These are phyloP conservation scores for Campoplex capitator DNA, from an alignment of 2,888 invertebrate genomes.

Conservation along the genomic window DNA sequence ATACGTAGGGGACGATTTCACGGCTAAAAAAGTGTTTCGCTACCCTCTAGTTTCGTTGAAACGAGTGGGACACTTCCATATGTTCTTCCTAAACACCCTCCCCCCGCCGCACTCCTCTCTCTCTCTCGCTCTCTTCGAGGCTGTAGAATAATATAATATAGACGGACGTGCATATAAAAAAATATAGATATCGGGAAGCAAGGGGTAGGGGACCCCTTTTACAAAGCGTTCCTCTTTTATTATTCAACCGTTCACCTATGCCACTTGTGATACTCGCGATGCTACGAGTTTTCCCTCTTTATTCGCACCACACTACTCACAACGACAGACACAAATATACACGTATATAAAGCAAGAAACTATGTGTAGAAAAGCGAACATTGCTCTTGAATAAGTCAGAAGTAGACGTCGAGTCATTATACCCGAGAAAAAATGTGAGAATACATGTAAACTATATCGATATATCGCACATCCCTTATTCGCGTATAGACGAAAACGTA, in stretches of 20 bases:
- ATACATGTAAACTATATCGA: conserved; percentile 18
- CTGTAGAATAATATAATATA: conserved; percentile 39
- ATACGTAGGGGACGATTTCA: not conserved
- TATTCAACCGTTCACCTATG: conserved; percentile 58
- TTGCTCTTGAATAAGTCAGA: conserved; percentile 64
- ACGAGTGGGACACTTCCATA: conserved; percentile 3
- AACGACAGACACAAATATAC: not conserved
- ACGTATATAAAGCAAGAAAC: conserved; percentile 16
- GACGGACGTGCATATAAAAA: conserved; percentile 13
- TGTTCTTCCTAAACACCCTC: conserved; percentile 6
- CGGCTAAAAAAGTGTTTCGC: conserved; percentile 1
- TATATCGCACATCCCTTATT: conserved; percentile 7
- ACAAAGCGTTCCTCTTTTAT: conserved; percentile 54
- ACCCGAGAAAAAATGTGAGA: conserved; percentile 50
- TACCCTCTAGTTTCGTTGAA: not conserved
- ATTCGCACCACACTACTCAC: conserved; percentile 1
- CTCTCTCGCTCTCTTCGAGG: not conserved
- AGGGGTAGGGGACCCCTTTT: conserved; percentile 65
- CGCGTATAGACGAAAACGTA: not conserved
- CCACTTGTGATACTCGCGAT: conserved; percentile 39
- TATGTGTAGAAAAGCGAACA: conserved; percentile 34
- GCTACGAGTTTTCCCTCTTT: conserved; percentile 56
- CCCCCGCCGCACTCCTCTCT: not conserved
- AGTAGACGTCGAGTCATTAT: conserved; percentile 64
- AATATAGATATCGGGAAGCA: conserved; percentile 27